Percentiles rank a stretch among this genome's conserved stretches.
Evolutionary conservation across 2,888 invertebrate genomes (phyloP).

Genomic region (Pristionchus maxplancki): DNA sequence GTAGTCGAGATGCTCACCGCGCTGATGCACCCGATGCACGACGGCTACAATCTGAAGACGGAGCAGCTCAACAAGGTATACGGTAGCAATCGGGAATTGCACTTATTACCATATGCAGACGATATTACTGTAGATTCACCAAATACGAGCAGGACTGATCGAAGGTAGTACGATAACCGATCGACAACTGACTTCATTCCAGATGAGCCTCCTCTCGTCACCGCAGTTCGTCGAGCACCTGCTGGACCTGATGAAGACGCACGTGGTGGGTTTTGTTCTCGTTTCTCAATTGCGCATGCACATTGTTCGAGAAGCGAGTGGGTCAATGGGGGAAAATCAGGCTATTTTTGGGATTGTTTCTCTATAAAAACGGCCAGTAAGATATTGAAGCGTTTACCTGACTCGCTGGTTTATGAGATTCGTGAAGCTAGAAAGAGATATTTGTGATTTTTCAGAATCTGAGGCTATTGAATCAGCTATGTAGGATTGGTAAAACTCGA

Average conservation of each 20-base stretch:
- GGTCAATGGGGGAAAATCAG: too few species aligned
- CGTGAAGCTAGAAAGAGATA: too few species aligned
- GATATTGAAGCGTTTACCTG: too few species aligned
- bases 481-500: background rate
- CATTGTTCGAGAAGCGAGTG: too few species aligned
- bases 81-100: background rate
- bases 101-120: background rate
- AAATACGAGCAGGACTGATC: too few species aligned
- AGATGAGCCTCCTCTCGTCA: constrained; percentile 86
- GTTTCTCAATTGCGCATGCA: too few species aligned
- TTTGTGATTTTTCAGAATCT: background rate
- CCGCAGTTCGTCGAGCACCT: constrained; percentile 92
- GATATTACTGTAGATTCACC: too few species aligned
- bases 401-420: too few species aligned
- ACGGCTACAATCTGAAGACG: constrained; percentile 95
- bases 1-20: constrained; percentile 92
- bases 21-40: constrained; percentile 95
- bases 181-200: background rate
- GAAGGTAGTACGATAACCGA: background rate
- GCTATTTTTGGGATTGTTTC: too few species aligned
- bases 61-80: constrained; percentile 93
- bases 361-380: too few species aligned
- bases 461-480: background rate
- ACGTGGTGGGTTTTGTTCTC: constrained; percentile 85
- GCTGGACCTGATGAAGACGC: constrained; percentile 93